These are phyloP conservation scores for Homarus gammarus DNA, from an alignment of 2,888 invertebrate genomes.

Conservation along the genomic window DNA sequence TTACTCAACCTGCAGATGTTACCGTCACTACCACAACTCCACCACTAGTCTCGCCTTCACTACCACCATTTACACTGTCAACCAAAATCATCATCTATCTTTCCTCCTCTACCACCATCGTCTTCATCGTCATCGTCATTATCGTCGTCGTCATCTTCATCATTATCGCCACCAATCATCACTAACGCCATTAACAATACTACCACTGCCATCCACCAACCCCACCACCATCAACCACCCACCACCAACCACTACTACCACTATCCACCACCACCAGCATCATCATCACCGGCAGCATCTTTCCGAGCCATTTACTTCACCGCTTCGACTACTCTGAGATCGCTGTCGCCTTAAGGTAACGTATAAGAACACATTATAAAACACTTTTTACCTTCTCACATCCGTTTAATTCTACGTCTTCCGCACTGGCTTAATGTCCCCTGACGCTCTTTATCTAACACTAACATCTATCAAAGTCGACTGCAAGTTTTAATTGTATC, in stretches of 20 bases:
- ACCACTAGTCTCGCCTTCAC: too few species aligned
- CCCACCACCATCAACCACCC: not conserved
- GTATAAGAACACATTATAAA: constrained; percentile 10
- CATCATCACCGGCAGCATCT: constrained; percentile 27
- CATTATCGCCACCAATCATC: not conserved
- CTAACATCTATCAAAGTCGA: constrained; percentile 4
- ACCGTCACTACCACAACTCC: too few species aligned
- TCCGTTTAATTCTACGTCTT: not conserved
- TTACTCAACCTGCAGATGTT: too few species aligned
- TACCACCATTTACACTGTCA: too few species aligned
- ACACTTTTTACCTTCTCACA: constrained; percentile 13
- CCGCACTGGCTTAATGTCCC: constrained; percentile 5
- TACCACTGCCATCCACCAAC: not conserved
- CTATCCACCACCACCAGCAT: not conserved
- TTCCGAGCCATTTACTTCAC: constrained; percentile 2
- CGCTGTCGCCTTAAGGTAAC: not conserved
- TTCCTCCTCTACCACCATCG: not conserved
- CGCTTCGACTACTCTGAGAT: constrained; percentile 13
- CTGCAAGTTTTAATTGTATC: not conserved
- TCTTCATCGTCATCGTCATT: not conserved
- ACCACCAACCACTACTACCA: not conserved
- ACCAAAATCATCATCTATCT: too few species aligned
- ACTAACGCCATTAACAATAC: not conserved
- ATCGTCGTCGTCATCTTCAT: too few species aligned
- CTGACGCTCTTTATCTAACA: constrained; percentile 2